phyloP scores from a whole-genome alignment of 2,888 invertebrate genomes.

The Holacanthella duospinosa region DNA sequence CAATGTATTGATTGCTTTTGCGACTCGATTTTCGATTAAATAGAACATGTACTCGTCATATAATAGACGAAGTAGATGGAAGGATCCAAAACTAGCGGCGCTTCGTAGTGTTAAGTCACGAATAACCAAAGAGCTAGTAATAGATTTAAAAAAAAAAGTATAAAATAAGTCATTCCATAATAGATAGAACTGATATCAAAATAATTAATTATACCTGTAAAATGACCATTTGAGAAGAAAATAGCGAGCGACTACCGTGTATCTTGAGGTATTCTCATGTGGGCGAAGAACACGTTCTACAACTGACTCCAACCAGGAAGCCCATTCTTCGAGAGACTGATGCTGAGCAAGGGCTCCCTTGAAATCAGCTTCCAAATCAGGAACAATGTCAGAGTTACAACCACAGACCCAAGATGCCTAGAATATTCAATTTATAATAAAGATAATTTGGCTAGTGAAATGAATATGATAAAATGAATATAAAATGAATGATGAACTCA shows the following conservation, averaged over 20 bases:
- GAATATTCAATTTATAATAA: conserved; percentile 8
- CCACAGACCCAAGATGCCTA: conserved; percentile 97
- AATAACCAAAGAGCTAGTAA: conserved; percentile 86
- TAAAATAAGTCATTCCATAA: background rate
- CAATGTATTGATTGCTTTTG: conserved; percentile 75
- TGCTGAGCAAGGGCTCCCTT: conserved; percentile 78
- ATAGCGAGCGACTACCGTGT: conserved; percentile 74
- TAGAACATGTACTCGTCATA: conserved; percentile 99
- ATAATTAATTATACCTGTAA: conserved; percentile 56
- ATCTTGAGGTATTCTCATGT: conserved; percentile 70
- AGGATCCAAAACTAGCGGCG: conserved; percentile 96
- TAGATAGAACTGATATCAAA: background rate
- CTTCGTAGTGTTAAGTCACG: conserved; percentile 89
- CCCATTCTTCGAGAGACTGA: conserved; percentile 93
- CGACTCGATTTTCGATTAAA: conserved; percentile 92
- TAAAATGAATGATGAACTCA: conserved; percentile 39
- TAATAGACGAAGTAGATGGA: conserved; percentile 90
- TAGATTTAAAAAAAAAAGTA: background rate
- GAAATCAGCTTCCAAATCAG: conserved; percentile 77
- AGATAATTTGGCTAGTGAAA: background rate
- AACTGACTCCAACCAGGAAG: conserved; percentile 88
- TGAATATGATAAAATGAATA: background rate
- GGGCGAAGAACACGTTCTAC: conserved; percentile 81
- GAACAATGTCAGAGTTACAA: conserved; percentile 75
- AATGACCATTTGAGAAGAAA: conserved; percentile 98